Base-by-base conservation (phyloP, 2,888 invertebrate species). In the Sipha maydis region DNA sequence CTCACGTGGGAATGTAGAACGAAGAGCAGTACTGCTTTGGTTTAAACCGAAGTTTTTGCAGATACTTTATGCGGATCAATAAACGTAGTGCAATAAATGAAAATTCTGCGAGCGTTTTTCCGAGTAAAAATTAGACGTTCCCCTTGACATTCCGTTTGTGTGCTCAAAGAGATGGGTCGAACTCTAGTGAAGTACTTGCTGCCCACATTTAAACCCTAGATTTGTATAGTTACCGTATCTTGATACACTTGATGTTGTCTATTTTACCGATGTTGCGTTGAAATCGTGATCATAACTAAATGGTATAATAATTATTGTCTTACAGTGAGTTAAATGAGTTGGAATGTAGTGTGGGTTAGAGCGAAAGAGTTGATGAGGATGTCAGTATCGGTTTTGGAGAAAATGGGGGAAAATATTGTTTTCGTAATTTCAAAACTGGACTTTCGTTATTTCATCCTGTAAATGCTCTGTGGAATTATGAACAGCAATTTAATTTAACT, bases 401-500 rank as follows among this genome's bases (percentile, higher is more conserved):
- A 38, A 21, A 1, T 9, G 21, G 25, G 14, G 54, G 76, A 17
- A 3, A 3, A 8, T 38, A 38, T 21, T 31, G 34, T 7, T 54
- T 83, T 56, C 34, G 56, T 34, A 19, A 83, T 83, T 83, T 83
- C 75, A 56, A 83, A 83, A 75, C 83, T 19, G 83, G n/a, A 56
- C 34, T 3, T 69, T 75, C 56, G 34, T 83, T 83, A 83, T 75
- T 83, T 75, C 34, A n/a, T n/a, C 56, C 21, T 54, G 56, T 75
- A 61, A 76, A 76, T 61, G 84, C 76, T 67, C 17, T 41, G 21
- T 31, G 41, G 84, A 73, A 77, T 76, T 41, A 31, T 41, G 84
- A 77, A 85, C 25, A 31, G 77, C 38, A 77, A 85, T 85, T 85
- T 67, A 85, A 85, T 85, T 85, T 85, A 67, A 85, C 84, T 67